phyloP scores from a whole-genome alignment of 2,888 invertebrate species.

The Arctia plantaginis region DNA sequence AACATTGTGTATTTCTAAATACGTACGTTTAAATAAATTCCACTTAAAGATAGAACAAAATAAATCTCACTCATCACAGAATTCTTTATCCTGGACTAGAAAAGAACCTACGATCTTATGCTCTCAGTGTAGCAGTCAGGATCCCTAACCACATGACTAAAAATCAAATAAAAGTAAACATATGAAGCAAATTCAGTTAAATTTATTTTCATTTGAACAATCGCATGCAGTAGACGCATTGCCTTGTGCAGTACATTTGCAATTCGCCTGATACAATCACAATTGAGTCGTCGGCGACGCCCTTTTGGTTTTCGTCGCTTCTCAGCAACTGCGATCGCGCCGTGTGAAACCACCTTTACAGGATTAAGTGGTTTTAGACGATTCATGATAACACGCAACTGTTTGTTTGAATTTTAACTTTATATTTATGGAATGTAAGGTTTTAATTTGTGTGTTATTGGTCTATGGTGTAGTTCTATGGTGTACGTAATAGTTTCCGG shows the following conservation, averaged over 20 bases:
- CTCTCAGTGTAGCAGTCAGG: too few species aligned
- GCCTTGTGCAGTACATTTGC: constrained; percentile 42
- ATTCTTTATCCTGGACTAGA: too few species aligned
- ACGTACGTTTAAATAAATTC: neutral
- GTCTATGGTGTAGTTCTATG: constrained; percentile 11
- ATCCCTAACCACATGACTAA: too few species aligned
- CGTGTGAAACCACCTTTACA: constrained; percentile 52
- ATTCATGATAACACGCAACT: constrained; percentile 40
- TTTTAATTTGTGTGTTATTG: constrained; percentile 18
- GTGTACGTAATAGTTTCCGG: constrained; percentile 38
- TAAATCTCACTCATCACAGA: too few species aligned
- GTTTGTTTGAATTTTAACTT: constrained; percentile 38
- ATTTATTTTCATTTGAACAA: constrained; percentile 20
- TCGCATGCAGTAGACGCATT: constrained; percentile 38
- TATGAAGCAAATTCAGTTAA: constrained; percentile 1
- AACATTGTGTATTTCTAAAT: neutral
- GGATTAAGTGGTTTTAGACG: constrained; percentile 53
- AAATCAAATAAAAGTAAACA: neutral
- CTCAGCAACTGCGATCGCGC: constrained; percentile 30
- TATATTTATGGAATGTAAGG: constrained; percentile 22
- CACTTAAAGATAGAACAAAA: too few species aligned
- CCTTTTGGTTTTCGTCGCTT: constrained; percentile 44
- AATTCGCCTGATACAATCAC: constrained; percentile 54
- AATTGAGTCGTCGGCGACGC: constrained; percentile 56
- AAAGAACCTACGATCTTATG: too few species aligned